These are phyloP conservation scores for Limonius californicus DNA, from an alignment of 1,140 invertebrate genomes.

Conservation along the genomic window DNA sequence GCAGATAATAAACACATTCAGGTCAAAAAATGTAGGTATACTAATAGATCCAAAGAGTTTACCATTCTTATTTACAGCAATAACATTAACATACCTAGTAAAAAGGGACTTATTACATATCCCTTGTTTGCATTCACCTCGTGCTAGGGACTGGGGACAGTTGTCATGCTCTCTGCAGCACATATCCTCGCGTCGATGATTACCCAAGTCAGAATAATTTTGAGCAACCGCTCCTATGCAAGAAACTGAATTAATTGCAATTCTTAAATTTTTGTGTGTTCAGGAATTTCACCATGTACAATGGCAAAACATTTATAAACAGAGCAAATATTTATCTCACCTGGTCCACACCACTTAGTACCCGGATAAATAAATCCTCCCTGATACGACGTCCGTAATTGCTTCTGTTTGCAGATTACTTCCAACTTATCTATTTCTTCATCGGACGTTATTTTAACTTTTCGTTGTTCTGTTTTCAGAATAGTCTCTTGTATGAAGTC, in stretches of 20 bases:
- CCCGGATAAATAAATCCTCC: conserved; percentile 48
- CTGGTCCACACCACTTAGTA: conserved; percentile 68
- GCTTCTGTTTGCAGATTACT: conserved; percentile 44
- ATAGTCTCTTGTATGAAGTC: conserved; percentile 60
- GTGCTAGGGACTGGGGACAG: conserved; percentile 60
- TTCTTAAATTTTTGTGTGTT: background rate
- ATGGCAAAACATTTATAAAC: too few species aligned
- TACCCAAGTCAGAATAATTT: conserved; percentile 63
- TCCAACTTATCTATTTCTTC: conserved; percentile 52
- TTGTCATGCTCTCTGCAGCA: conserved; percentile 77
- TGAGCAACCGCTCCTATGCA: conserved; percentile 50
- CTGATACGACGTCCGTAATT: conserved; percentile 40
- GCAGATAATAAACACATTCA: too few species aligned
- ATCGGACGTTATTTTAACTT: conserved; percentile 55
- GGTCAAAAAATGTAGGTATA: too few species aligned
- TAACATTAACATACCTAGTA: conserved; percentile 55
- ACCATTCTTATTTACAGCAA: too few species aligned
- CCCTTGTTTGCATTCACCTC: conserved; percentile 58
- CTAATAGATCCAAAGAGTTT: too few species aligned
- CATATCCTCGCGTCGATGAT: conserved; percentile 59
- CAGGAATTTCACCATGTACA: conserved; percentile 21
- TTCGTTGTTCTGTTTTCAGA: conserved; percentile 54
- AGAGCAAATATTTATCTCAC: conserved; percentile 38
- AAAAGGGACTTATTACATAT: conserved; percentile 66
- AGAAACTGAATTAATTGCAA: background rate